phyloP scores from a whole-genome alignment of 2,113 vertebrate genomes.

The Mixornis gularis region DNA sequence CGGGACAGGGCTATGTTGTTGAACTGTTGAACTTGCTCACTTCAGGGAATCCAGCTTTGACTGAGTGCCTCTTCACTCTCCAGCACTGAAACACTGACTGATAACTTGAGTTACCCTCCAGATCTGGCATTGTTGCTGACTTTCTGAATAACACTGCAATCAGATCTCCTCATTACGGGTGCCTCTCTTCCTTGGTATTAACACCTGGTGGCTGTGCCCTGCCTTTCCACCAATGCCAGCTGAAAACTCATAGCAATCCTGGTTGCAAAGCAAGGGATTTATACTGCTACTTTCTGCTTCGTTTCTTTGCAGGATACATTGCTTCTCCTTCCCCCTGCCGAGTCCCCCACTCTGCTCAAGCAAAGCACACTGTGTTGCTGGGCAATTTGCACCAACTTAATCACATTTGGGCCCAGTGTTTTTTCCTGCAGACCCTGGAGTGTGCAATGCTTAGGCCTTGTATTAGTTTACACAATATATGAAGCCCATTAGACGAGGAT shows the following conservation, averaged over 20 bases:
- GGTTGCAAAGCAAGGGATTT: not conserved
- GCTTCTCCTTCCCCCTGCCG: not conserved
- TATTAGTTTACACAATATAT: conserved; percentile 67
- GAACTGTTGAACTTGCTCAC: not conserved
- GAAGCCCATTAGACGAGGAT: conserved; percentile 58
- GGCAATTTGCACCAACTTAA: conserved; percentile 34
- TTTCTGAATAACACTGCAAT: not conserved
- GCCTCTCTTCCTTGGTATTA: not conserved
- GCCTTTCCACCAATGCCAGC: not conserved
- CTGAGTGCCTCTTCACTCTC: not conserved
- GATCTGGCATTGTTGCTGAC: not conserved
- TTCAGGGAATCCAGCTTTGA: not conserved
- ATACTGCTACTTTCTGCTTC: not conserved
- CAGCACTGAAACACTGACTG: not conserved
- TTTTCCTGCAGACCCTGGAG: conserved; percentile 29
- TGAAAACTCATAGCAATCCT: not conserved
- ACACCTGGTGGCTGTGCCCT: not conserved
- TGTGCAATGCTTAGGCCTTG: not conserved
- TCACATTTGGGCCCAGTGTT: conserved; percentile 43
- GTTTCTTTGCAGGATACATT: conserved; percentile 2
- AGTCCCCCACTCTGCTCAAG: accelerated
- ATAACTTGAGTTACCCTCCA: not conserved
- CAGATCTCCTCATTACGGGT: not conserved
- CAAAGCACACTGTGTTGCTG: not conserved
- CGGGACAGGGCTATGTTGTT: not conserved